These are phyloP conservation scores for Prolemur simus DNA, from an alignment of 2,113 vertebrate genomes.

Conservation along the genomic window DNA sequence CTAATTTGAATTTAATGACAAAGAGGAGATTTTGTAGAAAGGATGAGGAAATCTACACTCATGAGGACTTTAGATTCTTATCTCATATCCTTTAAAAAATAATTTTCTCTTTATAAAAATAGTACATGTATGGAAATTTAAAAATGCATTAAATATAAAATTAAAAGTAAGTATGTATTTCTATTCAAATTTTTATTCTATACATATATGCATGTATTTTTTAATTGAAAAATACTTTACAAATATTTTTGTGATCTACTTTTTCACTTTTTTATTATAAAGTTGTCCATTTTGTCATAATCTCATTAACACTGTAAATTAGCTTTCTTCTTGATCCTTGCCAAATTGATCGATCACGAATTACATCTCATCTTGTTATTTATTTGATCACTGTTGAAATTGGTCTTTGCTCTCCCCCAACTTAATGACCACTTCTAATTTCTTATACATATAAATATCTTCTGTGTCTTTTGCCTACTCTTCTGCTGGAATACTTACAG, in stretches of 20 bases:
- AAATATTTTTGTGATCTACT: neutral
- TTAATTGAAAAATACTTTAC: neutral
- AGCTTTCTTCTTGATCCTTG: slow-evolving; percentile 6
- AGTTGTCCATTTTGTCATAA: neutral
- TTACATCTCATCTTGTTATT: neutral
- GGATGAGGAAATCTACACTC: neutral
- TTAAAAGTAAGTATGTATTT: neutral
- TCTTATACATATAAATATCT: neutral
- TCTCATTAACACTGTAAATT: neutral
- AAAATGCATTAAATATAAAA: neutral
- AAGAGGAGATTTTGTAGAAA: neutral
- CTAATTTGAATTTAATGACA: slow-evolving; percentile 17
- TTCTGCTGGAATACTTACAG: neutral
- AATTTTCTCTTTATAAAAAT: slow-evolving; percentile 19
- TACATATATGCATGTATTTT: neutral
- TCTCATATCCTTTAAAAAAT: neutral
- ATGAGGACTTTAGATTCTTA: slow-evolving; percentile 3
- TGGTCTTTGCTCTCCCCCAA: neutral
- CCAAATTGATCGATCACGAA: neutral
- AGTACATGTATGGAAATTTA: neutral
- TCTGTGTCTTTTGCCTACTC: neutral
- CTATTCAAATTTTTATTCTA: neutral
- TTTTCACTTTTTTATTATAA: slow-evolving; percentile 20
- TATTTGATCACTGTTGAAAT: neutral
- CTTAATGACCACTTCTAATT: neutral